A percentile compares a stretch with the other conserved stretches of the same genome.
phyloP scores from a whole-genome alignment of 2,888 invertebrate genomes.

The Lepidocyrtoides sp. region DNA sequence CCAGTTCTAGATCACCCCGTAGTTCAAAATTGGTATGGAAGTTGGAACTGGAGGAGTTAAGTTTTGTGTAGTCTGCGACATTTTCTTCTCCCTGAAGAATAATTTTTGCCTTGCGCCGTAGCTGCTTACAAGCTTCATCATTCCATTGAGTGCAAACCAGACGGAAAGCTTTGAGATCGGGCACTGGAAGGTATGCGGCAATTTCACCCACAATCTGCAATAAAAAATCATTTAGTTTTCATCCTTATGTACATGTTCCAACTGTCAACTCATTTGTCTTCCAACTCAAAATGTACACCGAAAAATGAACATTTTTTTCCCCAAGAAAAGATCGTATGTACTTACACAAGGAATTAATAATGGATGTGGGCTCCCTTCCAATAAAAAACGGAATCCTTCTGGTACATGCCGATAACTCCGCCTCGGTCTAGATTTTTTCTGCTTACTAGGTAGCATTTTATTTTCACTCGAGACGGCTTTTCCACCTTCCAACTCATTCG shows the following conservation, averaged over 20 bases:
- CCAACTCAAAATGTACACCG: too few species aligned
- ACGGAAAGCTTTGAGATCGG: constrained; percentile 81
- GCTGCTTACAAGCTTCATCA: constrained; percentile 75
- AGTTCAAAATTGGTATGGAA: constrained; percentile 77
- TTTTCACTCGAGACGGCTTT: constrained; percentile 47
- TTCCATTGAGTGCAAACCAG: constrained; percentile 82
- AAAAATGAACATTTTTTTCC: too few species aligned
- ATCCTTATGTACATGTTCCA: too few species aligned
- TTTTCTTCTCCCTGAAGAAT: constrained; percentile 76
- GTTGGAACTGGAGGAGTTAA: constrained; percentile 19
- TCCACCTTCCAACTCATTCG: constrained; percentile 53
- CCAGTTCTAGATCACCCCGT: constrained; percentile 79
- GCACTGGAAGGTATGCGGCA: constrained; percentile 75
- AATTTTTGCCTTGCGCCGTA: constrained; percentile 76
- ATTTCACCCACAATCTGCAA: constrained; percentile 79
- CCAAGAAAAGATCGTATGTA: not conserved
- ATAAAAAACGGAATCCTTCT: constrained; percentile 80
- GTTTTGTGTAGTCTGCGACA: constrained; percentile 61
- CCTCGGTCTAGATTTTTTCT: constrained; percentile 72
- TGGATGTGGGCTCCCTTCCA: constrained; percentile 82
- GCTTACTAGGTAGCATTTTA: constrained; percentile 61
- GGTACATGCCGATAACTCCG: constrained; percentile 80
- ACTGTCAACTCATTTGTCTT: too few species aligned
- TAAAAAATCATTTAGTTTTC: too few species aligned
- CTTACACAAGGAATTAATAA: constrained; percentile 81